Percentiles rank a stretch among this genome's conserved stretches.
Conservation (phyloP, 2,888 invertebrate genomes). For the Phyllotreta striolata region DNA sequence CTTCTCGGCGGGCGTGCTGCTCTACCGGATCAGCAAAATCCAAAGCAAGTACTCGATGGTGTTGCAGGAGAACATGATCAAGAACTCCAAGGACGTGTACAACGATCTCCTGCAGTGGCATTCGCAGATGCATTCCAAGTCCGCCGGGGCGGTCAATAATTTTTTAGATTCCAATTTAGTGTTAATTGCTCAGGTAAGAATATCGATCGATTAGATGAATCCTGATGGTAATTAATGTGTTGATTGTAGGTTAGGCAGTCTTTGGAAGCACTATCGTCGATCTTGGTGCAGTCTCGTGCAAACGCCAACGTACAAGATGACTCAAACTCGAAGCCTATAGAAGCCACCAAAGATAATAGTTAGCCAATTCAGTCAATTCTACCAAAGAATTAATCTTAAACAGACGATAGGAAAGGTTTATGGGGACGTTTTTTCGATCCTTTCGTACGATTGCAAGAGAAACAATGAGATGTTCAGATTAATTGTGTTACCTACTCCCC, state of each 20-base stretch:
- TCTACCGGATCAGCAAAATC: conserved; percentile 66
- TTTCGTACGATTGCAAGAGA: conserved; percentile 4
- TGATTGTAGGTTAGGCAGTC: conserved; percentile 77
- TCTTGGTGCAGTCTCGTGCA: conserved; percentile 58
- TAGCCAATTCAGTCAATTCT: conserved; percentile 34
- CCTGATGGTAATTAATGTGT: not conserved
- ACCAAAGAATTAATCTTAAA: not conserved
- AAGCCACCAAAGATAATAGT: conserved; percentile 37
- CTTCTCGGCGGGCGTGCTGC: conserved; percentile 66
- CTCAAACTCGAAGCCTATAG: conserved; percentile 33
- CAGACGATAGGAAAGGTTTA: too few relatives aligned
- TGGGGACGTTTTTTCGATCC: not conserved
- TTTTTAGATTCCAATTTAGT: conserved; percentile 81
- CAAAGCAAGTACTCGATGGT: conserved; percentile 52
- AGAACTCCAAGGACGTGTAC: conserved; percentile 66
- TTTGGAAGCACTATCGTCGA: conserved; percentile 78
- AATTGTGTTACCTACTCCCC: not conserved
- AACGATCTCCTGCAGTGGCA: conserved; percentile 75
- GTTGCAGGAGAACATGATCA: conserved; percentile 37
- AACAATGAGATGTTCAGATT: not conserved
- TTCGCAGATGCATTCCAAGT: conserved; percentile 73
- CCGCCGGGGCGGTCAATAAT: conserved; percentile 75
- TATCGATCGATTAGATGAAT: not conserved
- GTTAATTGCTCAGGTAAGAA: conserved; percentile 80
- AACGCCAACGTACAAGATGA: conserved; percentile 19